Evolutionary conservation across 2,888 invertebrate species (phyloP).

Genomic region (Spilosoma lubricipeda): DNA sequence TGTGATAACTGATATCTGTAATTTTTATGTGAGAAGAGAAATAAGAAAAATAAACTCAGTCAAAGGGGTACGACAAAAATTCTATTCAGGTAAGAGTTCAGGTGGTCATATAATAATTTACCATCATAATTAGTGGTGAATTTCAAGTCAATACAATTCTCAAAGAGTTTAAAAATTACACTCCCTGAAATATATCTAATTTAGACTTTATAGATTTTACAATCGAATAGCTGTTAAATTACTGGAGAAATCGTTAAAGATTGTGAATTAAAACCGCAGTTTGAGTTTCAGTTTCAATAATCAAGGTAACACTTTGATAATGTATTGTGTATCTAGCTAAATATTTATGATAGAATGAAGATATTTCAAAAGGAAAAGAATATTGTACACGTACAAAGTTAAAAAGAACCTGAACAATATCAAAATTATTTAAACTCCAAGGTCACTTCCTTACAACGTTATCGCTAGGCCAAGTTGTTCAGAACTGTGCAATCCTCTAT

Average conservation of each 20-base stretch:
- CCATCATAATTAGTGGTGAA: too few relatives aligned
- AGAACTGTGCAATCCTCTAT: slow-evolving; percentile 9
- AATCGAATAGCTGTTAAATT: background rate
- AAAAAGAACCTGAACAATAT: slow-evolving; percentile 6
- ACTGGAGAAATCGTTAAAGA: background rate
- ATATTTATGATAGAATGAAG: background rate
- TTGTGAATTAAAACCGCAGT: background rate
- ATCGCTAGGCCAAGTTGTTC: slow-evolving; percentile 11
- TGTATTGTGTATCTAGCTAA: background rate
- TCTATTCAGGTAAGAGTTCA: background rate
- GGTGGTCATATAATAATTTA: background rate
- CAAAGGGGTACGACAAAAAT: too few relatives aligned
- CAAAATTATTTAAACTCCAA: slow-evolving; percentile 6
- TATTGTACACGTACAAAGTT: background rate
- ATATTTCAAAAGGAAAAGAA: background rate
- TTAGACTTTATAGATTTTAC: background rate
- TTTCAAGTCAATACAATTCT: too few relatives aligned
- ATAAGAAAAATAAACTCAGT: too few relatives aligned
- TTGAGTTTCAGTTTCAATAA: background rate
- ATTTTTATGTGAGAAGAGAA: too few relatives aligned
- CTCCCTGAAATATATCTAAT: background rate
- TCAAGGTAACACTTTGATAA: background rate
- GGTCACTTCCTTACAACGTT: slow-evolving; percentile 13
- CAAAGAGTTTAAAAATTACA: too few relatives aligned
- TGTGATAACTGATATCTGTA: too few relatives aligned